Conservation (phyloP, 2,113 vertebrate genomes). For the Austrofundulus limnaeus region DNA sequence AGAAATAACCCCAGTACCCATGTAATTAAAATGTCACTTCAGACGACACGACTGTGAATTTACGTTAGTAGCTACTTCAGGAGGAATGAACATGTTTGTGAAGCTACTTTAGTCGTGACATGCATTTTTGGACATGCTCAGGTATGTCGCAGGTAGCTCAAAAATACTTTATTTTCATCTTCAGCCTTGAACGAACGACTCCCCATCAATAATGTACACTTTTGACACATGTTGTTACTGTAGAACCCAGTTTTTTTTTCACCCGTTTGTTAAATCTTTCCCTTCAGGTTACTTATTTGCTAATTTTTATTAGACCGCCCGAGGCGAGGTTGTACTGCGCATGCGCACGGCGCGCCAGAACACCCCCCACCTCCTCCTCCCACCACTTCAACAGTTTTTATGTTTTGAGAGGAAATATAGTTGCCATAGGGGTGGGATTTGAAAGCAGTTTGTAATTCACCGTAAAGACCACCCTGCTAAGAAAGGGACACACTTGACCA, state of each 20-base stretch:
- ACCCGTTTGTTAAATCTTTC: constrained; percentile 18
- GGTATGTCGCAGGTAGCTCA: constrained; percentile 37
- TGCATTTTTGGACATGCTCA: constrained; percentile 3
- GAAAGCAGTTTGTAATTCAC: no score
- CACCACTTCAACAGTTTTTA: no score
- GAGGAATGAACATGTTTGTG: background rate
- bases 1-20: constrained; percentile 14
- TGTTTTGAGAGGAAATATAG: no score
- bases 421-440: no score
- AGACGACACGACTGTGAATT: background rate
- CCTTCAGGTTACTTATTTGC: constrained; percentile 47
- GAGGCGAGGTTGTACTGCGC: background rate
- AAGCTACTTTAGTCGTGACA: no score
- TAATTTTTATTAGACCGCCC: background rate
- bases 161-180: background rate
- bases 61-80: background rate
- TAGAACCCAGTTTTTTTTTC: background rate
- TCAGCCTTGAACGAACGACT: background rate
- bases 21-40: constrained; percentile 20
- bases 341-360: background rate
- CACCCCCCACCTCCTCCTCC: background rate
- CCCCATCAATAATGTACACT: background rate
- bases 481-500: no score
- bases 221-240: background rate
- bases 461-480: no score